Base-by-base conservation (phyloP, 2,113 vertebrate genomes). In the Oxyruncus cristatus region DNA sequence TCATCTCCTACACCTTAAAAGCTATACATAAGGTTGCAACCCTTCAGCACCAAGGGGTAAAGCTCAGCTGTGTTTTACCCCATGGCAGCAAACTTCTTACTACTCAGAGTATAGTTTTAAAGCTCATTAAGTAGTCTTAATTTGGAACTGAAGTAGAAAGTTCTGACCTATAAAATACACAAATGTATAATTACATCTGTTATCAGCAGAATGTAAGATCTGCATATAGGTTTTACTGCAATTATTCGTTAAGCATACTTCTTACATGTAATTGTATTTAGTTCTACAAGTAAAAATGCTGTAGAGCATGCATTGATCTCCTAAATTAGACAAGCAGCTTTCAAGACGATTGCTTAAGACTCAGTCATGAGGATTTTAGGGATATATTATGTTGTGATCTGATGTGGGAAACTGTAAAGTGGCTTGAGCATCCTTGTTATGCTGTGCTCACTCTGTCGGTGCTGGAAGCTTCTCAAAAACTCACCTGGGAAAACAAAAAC, bases 51-150 rank as follows among this genome's bases (percentile, higher is more conserved):
- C 27, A 68, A 56, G 15, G 16, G 12, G n/a, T 76, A 66, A 84
- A 80, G 47, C 5, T 80, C 26, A 52, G 49, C 39, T 76, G 32
- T 35, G 35, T 56, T 83, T 83, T 88, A 41, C 27, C 50, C 23
- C 6, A 21, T 19, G 59, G 42, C 52, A 89, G 10, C 33, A 63
- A 93, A 49, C 30, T 71, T 84, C n/a, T 80, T 46, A 70, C 23
- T 70, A 83, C 10, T 73, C 27, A 46, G 37, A 37, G 22, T 22
- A 37, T 8, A 59, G 49, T 49, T 86, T 89, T 72, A 89, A 89
- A 82, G 92, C 92, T 87, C 80, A 78, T 89, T 75, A 80, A 85
- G 71, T 76, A 76, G 39, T 56, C 27, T 59, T 92, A 77, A 93
- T 67, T 61, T 90, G 59, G 23, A 85, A 73, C 37, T 28, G 56